Evolutionary conservation across 2,888 invertebrate genomes (phyloP).

Genomic region (Cephalotes varians): DNA sequence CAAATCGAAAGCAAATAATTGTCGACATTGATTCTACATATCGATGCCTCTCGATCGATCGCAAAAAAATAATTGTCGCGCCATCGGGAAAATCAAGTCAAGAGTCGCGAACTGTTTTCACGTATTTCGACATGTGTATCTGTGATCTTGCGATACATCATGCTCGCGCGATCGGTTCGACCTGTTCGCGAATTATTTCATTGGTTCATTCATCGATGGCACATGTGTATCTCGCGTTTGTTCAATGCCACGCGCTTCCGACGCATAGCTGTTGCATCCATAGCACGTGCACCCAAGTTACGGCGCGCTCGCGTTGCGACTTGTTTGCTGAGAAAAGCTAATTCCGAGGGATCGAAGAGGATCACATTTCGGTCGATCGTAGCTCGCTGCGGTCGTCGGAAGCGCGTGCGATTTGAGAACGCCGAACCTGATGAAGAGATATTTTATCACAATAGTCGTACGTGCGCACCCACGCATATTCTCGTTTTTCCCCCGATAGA

Average conservation of each 20-base stretch:
- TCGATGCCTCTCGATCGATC: not conserved
- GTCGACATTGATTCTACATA: not conserved
- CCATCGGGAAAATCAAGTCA: too few relatives aligned
- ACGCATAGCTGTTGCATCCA: slow-evolving; percentile 30
- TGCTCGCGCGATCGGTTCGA: slow-evolving; percentile 18
- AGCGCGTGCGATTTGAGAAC: slow-evolving; percentile 45
- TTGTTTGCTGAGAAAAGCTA: slow-evolving; percentile 16
- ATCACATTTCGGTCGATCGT: slow-evolving; percentile 61
- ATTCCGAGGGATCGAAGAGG: slow-evolving; percentile 26
- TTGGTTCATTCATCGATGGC: slow-evolving; percentile 54
- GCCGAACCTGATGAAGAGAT: not conserved
- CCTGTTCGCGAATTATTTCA: slow-evolving; percentile 29
- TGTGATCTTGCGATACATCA: slow-evolving; percentile 17
- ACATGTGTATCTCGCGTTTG: not conserved
- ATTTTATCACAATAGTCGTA: slow-evolving; percentile 13
- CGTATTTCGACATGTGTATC: not conserved
- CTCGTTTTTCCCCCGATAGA: not conserved
- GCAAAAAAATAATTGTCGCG: not conserved
- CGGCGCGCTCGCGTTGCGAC: not conserved
- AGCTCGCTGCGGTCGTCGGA: not conserved
- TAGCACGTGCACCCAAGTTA: slow-evolving; percentile 44
- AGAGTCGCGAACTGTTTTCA: not conserved
- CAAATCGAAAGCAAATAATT: not conserved
- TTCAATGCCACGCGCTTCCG: slow-evolving; percentile 29
- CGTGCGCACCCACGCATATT: not conserved